Conservation (phyloP, 2,113 vertebrate species). For the Ardeotis arabs region DNA sequence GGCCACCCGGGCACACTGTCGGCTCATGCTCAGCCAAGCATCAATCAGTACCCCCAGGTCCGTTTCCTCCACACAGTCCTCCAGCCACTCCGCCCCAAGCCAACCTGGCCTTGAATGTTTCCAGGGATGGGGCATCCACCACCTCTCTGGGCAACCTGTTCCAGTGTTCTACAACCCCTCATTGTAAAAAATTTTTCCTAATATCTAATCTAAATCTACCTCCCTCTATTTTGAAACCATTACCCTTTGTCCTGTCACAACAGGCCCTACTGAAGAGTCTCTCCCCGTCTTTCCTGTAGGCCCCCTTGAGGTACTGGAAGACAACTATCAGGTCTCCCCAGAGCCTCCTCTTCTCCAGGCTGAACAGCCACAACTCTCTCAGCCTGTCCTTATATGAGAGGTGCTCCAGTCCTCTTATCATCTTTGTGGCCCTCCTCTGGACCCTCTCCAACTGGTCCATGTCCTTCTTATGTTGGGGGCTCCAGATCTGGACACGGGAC, state of each 20-base stretch:
- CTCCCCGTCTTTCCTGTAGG: background rate
- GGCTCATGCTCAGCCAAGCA: too few relatives aligned
- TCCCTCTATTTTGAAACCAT: background rate
- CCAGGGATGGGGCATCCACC: too few relatives aligned
- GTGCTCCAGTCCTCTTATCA: background rate
- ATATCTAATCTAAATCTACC: background rate
- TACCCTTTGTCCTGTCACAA: background rate
- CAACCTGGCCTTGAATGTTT: background rate
- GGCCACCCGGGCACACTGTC: too few relatives aligned
- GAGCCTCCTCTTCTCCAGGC: background rate
- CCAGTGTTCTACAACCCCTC: background rate
- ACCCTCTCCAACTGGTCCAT: too few relatives aligned
- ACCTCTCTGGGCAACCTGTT: background rate
- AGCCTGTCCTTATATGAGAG: background rate
- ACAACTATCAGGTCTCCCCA: background rate
- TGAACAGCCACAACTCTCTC: background rate
- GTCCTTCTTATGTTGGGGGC: background rate
- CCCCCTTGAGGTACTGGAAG: background rate
- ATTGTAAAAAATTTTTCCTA: background rate
- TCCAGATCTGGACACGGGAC: background rate
- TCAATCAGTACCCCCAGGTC: too few relatives aligned
- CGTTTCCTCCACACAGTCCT: too few relatives aligned
- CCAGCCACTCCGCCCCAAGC: too few relatives aligned
- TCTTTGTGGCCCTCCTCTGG: background rate
- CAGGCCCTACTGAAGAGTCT: background rate